A percentile compares a stretch with the other conserved stretches of the same genome.
Evolutionary conservation across 53 echinoderm and acorn worm genomes (phyloP).

Genomic region (Zoroaster sp.): DNA sequence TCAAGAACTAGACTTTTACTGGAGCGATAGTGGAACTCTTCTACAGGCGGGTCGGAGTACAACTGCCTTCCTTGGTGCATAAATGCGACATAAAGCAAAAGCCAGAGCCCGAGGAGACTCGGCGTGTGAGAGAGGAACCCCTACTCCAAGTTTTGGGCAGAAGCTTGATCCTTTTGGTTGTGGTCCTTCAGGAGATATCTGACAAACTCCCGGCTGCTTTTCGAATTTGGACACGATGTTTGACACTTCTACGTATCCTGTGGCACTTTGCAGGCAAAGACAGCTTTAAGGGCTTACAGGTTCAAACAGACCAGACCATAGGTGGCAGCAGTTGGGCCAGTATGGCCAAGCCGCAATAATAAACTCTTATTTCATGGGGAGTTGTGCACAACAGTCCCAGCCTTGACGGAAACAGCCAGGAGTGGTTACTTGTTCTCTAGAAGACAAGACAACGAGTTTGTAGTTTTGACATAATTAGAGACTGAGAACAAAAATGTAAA

Average conservation of each 20-base stretch:
- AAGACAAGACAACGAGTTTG: conserved; percentile 75
- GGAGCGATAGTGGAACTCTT: background rate
- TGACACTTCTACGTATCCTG: conserved; percentile 63
- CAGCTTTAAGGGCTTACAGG: conserved; percentile 67
- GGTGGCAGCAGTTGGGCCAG: conserved; percentile 88
- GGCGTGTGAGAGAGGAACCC: conserved; percentile 17
- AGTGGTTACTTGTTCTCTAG: conserved; percentile 93
- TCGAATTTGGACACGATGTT: conserved; percentile 81
- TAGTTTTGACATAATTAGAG: conserved; percentile 24
- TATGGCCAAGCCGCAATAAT: conserved; percentile 79
- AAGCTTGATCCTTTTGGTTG: conserved; percentile 63
- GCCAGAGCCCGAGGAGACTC: background rate
- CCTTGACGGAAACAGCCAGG: conserved; percentile 80
- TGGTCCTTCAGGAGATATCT: conserved; percentile 63
- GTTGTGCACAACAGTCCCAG: conserved; percentile 78
- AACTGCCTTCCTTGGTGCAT: background rate
- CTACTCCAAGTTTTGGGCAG: conserved; percentile 46
- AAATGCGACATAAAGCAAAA: conserved; percentile 5
- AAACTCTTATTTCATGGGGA: conserved; percentile 87
- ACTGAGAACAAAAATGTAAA: background rate
- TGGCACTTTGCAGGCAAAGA: conserved; percentile 78
- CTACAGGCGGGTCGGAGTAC: background rate
- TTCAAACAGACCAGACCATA: conserved; percentile 74
- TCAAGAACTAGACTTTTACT: background rate
- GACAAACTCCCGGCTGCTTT: conserved; percentile 67